Percentiles rank a stretch among this genome's conserved stretches.
phyloP scores from a whole-genome alignment of 2,113 vertebrate genomes.

The Smithornis capensis region DNA sequence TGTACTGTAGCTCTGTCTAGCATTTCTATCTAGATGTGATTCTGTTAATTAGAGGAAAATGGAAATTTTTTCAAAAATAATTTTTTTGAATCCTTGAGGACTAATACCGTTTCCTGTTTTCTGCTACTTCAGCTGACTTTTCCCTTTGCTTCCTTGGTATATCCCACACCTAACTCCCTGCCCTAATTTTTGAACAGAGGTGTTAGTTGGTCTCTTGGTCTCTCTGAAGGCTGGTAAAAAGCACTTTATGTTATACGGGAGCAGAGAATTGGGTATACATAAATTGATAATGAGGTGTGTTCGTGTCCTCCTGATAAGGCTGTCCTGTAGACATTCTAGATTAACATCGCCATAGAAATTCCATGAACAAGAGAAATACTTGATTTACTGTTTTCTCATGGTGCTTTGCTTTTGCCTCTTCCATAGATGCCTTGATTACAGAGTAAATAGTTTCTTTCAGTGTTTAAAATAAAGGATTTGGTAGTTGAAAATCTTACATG shows the following conservation, averaged over 20 bases:
- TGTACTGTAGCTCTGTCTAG: neutral
- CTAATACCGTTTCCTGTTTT: neutral
- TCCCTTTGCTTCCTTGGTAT: rapidly evolving
- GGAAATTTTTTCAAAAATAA: neutral
- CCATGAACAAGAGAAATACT: neutral
- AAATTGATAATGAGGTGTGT: neutral
- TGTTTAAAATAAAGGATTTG: neutral
- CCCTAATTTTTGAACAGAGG: neutral
- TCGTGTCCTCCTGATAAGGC: neutral
- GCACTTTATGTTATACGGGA: neutral
- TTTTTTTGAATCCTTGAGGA: neutral
- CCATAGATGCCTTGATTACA: neutral
- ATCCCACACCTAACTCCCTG: neutral
- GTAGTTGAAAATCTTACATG: neutral
- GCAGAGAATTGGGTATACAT: neutral
- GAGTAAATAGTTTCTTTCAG: neutral
- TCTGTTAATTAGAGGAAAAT: neutral
- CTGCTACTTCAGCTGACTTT: neutral
- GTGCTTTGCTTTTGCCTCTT: neutral
- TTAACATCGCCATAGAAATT: neutral
- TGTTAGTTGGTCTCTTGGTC: neutral
- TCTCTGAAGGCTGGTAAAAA: neutral
- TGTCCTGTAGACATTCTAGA: neutral
- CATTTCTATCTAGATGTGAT: neutral
- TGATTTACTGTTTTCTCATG: neutral